Evolutionary conservation across 2,797 vertebrate species (phyloP).

Genomic region (Leptoclinus maculatus): DNA sequence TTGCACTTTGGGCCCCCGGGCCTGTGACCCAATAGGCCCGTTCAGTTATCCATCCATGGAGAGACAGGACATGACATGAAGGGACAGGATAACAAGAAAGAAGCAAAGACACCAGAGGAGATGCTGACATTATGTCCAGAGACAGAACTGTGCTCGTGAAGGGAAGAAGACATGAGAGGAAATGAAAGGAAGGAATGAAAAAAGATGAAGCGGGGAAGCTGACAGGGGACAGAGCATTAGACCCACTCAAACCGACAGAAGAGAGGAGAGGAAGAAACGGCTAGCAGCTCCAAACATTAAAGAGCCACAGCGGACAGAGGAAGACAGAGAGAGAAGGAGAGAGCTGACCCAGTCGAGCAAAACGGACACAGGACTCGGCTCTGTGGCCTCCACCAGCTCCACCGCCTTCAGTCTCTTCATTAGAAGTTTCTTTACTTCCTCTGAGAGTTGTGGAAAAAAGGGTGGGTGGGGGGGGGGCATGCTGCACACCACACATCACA

Average conservation of each 20-base stretch:
- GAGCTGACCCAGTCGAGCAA: slow-evolving; percentile 55
- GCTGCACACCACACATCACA: neutral
- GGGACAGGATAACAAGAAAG: slow-evolving; percentile 23
- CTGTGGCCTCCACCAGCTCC: slow-evolving; percentile 27
- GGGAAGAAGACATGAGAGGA: slow-evolving; percentile 47
- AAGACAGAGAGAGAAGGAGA: slow-evolving; percentile 33
- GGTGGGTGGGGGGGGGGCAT: neutral
- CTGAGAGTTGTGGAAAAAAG: slow-evolving; percentile 19
- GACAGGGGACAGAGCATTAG: slow-evolving; percentile 56
- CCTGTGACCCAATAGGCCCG: neutral
- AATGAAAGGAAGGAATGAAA: slow-evolving; percentile 41
- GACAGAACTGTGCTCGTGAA: slow-evolving; percentile 54
- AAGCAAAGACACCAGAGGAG: slow-evolving; percentile 20
- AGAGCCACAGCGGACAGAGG: slow-evolving; percentile 40
- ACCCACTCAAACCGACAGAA: slow-evolving; percentile 38
- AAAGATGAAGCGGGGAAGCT: slow-evolving; percentile 28
- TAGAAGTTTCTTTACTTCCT: slow-evolving; percentile 39
- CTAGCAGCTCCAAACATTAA: slow-evolving; percentile 59
- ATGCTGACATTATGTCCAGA: slow-evolving; percentile 44
- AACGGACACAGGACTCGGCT: slow-evolving; percentile 38
- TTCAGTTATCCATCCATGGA: neutral
- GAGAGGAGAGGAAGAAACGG: slow-evolving; percentile 41
- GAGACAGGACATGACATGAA: slow-evolving; percentile 19
- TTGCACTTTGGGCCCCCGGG: neutral
- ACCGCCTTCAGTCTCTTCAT: slow-evolving; percentile 37